Base-by-base conservation (phyloP, 2,797 vertebrate genomes). In the Loris lydekkerianus region DNA sequence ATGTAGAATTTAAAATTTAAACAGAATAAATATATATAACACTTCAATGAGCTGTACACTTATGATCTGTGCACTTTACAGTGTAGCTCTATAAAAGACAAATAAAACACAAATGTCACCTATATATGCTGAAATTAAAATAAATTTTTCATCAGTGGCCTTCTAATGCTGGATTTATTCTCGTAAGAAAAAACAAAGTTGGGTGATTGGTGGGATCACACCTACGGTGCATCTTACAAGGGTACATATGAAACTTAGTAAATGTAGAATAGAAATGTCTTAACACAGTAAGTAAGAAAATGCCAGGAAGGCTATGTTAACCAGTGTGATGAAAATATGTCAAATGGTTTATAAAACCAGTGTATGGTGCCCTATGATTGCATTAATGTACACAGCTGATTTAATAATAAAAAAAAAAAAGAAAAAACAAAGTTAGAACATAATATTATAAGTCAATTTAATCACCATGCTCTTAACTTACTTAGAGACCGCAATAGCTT, bases 401-500 rank as follows among this genome's bases (percentile, higher is more conserved):
- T 40, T 40, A 40, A 40, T 40, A 40, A 40, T 40, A 40, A 40
- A 40, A 40, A 40, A 40, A 40, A 40, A 5, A 40, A 40, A 40
- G 40, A 40, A 40, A 40, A 40, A 40, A 40, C 56, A 76, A 93
- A 93, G 65, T 82, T 63, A 95, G 60, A 91, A 83, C 3, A 76
- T n/a, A 86, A 75, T 46, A 73, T 31, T 60, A 89, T 60, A 75
- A 88, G 81, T 61, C 56, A 83, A 49, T 84, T 81, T 95, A 49
- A 82, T 89, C 56, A 86, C 31, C 61, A 37, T 65, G 20, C 8
- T 90, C 60, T 87, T 95, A 91, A 97, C 98, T 97, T 98, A 99
- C 99, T 99, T 99, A 95, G 98, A 98, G 75, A 99, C 98, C 23
- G 99, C 99, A 60, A 99, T 43, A 9, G 99, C 99, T 98, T 98